These are phyloP conservation scores for Chamaea fasciata DNA, from an alignment of 2,113 vertebrate genomes.

Conservation along the genomic window DNA sequence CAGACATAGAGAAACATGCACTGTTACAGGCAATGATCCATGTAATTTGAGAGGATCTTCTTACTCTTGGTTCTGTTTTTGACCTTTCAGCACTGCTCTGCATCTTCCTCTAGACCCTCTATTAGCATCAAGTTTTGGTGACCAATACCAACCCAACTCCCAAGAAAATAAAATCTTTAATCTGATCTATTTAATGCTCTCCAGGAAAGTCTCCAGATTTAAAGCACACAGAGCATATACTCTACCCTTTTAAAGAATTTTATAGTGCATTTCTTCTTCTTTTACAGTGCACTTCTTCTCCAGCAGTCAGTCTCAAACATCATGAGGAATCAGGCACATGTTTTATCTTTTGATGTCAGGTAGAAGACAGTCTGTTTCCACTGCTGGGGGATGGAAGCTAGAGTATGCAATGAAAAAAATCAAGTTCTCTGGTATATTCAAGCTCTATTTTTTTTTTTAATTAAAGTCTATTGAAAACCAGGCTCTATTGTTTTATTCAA, in stretches of 20 bases:
- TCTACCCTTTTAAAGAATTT: not conserved
- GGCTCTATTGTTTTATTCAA: constrained; percentile 19
- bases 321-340: not conserved
- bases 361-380: not conserved
- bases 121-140: not conserved
- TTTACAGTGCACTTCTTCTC: not conserved
- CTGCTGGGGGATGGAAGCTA: not conserved
- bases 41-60: not conserved
- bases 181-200: not conserved
- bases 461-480: not conserved
- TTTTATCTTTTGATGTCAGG: not conserved
- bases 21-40: not conserved
- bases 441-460: not conserved
- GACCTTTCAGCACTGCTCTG: not conserved
- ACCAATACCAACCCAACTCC: not conserved
- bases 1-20: not conserved
- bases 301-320: not conserved
- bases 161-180: not conserved
- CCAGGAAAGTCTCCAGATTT: not conserved
- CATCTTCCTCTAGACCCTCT: not conserved
- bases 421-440: not conserved
- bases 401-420: not conserved
- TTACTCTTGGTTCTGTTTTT: not conserved
- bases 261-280: not conserved
- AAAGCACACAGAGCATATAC: not conserved